Conservation (phyloP, 2,113 vertebrate species). For the Eretmochelys imbricata region DNA sequence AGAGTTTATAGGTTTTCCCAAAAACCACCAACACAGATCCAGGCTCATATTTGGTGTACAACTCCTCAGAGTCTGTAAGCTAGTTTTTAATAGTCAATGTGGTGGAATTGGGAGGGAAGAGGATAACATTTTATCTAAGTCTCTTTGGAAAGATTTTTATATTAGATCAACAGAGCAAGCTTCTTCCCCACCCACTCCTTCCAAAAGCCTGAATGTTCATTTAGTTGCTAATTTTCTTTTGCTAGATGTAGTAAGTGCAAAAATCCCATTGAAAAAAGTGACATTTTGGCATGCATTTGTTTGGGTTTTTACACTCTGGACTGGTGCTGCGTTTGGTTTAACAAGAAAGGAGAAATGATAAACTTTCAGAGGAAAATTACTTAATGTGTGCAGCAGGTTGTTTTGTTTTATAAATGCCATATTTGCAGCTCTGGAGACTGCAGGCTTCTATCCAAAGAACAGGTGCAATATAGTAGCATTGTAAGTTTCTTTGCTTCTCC, state of each 20-base stretch:
- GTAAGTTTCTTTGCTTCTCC: not conserved
- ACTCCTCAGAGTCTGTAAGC: constrained; percentile 33
- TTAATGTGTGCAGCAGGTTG: not conserved
- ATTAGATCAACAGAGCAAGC: constrained; percentile 18
- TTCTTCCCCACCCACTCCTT: not conserved
- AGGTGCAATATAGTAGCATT: not conserved
- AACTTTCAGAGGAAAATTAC: not conserved
- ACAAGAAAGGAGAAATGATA: not conserved
- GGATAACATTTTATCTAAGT: not conserved
- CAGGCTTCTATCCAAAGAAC: not conserved
- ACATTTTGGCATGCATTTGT: not conserved
- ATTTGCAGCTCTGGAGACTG: not conserved
- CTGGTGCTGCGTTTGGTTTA: not conserved
- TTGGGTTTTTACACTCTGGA: not conserved
- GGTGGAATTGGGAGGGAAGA: not conserved
- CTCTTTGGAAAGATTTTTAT: not conserved
- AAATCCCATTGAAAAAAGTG: not conserved
- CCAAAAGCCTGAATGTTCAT: not conserved
- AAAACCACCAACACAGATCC: constrained; percentile 59
- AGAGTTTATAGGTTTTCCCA: constrained; percentile 1
- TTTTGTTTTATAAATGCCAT: not conserved
- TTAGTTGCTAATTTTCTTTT: not conserved
- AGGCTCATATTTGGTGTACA: constrained; percentile 15
- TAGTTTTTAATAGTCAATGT: constrained; percentile 35
- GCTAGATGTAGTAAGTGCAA: not conserved